Conservation (phyloP, 2,797 vertebrate species). For the Apogon hyalosoma region DNA sequence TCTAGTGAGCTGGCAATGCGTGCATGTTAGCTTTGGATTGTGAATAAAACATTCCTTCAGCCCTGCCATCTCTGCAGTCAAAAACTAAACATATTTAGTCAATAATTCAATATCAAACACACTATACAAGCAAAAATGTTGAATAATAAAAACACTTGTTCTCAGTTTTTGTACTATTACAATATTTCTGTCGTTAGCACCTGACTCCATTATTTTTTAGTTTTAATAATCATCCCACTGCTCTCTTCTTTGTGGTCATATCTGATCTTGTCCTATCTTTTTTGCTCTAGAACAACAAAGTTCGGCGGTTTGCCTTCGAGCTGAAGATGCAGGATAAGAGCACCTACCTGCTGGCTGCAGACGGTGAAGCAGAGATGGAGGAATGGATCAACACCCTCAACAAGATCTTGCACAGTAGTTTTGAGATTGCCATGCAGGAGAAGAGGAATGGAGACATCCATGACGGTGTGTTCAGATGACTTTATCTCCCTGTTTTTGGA, state of each 20-base stretch:
- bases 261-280: slow-evolving; percentile 56
- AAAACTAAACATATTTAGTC: slow-evolving; percentile 43
- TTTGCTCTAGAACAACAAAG: slow-evolving; percentile 98
- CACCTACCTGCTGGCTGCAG: slow-evolving; percentile 95
- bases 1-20: slow-evolving; percentile 33
- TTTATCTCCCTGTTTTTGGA: neutral
- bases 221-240: neutral
- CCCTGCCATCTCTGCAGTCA: slow-evolving; percentile 37
- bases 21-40: slow-evolving; percentile 59
- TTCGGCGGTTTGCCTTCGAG: slow-evolving; percentile 96
- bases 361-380: slow-evolving; percentile 95
- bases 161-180: neutral
- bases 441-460: slow-evolving; percentile 94
- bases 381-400: slow-evolving; percentile 95
- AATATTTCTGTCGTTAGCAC: neutral
- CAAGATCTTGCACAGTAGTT: slow-evolving; percentile 97
- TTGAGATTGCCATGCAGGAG: slow-evolving; percentile 96
- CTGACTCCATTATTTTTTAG: neutral
- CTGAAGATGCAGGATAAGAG: slow-evolving; percentile 99
- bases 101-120: slow-evolving; percentile 19
- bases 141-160: slow-evolving; percentile 10
- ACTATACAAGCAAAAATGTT: slow-evolving; percentile 7
- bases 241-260: neutral
- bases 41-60: slow-evolving; percentile 51
- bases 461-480: slow-evolving; percentile 87